Evolutionary conservation across 2,797 vertebrate genomes (phyloP), one percentile per base, ranked within the genome.

Genomic region (Buceros bicornis): DNA sequence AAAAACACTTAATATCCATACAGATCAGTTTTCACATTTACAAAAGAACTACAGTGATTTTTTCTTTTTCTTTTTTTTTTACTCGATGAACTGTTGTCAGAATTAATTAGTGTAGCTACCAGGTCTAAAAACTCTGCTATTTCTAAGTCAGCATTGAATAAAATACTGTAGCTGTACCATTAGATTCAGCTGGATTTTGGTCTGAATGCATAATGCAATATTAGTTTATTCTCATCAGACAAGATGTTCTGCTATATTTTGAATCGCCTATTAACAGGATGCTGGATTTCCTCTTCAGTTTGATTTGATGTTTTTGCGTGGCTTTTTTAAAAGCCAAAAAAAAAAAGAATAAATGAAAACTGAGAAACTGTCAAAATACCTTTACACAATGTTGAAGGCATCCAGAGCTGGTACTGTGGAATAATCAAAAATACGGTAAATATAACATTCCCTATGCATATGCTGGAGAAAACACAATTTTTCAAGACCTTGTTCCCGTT

Each of bases 401-500:
- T 64, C 58, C 48, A 79, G 67, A 93, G n/a, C 21, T 80, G 11
- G 0, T 74, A 80, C 7, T 40, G 31, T 29, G 42, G 33, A 81
- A 91, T 92, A 95, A 95, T 91, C 81, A 70, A 13, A 96, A 78
- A 3, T 76, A 33, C 9, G 13, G 45, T 77, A 92, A 95, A 97
- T 86, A 81, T 73, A 65, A 71, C 28, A 67, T 85, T 92, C 48
- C n/a, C 53, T 73, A 72, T 58, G 54, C 77, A 89, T 87, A 88
- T 79, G 56, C 65, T 85, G 58, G 10, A 87, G 76, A 86, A 95
- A 91, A 94, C 56, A 51, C 43, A 91, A 67, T 88, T 94, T 95
- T 74, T 80, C 64, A 83, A 89, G 73, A 90, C 73, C 73, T 90
- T 96, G 85, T 91, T 89, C 92, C 85, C 93, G 57, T 66, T 97